Conservation (phyloP, 1,140 invertebrate species). For the Cepaea nemoralis region DNA sequence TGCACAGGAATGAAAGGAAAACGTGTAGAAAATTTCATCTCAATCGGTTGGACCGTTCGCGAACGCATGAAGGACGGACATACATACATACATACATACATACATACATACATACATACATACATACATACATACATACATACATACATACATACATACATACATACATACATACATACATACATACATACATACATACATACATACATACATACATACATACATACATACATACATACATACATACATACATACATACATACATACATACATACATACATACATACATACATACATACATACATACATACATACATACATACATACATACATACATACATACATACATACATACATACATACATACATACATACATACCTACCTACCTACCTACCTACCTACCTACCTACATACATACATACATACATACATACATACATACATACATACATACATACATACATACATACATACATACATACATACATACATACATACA, state of each 20-base stretch:
- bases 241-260: conserved; percentile 11
- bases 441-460: conserved; percentile 12
- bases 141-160: not conserved
- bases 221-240: conserved; percentile 10
- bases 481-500: conserved; percentile 12
- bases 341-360: conserved; percentile 12
- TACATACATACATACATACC: too few species aligned
- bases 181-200: not conserved
- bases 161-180: not conserved
- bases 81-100: too few species aligned
- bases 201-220: conserved; percentile 6
- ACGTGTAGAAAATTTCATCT: too few species aligned
- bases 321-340: conserved; percentile 12
- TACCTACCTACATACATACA: too few species aligned
- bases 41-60: too few species aligned
- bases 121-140: too few species aligned
- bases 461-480: conserved; percentile 12
- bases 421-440: conserved; percentile 12
- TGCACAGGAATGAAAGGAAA: too few species aligned
- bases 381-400: too few species aligned
- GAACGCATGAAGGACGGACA: too few species aligned
- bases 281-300: conserved; percentile 12
- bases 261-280: conserved; percentile 12
- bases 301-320: conserved; percentile 12
- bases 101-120: too few species aligned